Base-by-base conservation (phyloP, 2,797 vertebrate species). In the Falco cherrug region DNA sequence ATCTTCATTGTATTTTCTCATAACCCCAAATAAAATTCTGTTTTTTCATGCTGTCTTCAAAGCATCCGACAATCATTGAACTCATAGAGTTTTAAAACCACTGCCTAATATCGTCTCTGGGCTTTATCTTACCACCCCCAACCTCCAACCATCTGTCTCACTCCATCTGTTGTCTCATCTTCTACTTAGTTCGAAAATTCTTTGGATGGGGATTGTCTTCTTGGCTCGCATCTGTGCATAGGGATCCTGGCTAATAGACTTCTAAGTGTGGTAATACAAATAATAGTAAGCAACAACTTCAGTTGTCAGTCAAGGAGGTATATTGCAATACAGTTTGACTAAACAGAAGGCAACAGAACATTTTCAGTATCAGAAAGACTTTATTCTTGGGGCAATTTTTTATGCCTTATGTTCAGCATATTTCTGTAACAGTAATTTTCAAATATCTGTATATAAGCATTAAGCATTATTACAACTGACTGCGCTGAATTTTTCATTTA, bases 151-250 rank as follows among this genome's bases (percentile, higher is more conserved):
- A 95, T 96, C 95, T 96, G 94, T 93, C 61, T 93, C 61, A 57
- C 29, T 91, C 90, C 95, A 96, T 96, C 95, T 97, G 95, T 87
- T 96, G 82, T 86, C 87, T 87, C 20, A 0, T 88, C 65, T 93
- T 96, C 41, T 81, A 71, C 73, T 93, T 75, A 93, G 76, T 93
- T 96, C 69, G 61, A 93, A 86, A 86, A 84, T 86, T 90, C 83
- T 95, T 95, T 94, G 65, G 65, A 93, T 95, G 16, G 9, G 9
- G 26, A 85, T 87, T 75, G 57, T 88, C 69, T 86, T 95, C 65
- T 84, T 93, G 73, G 37, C 59, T 96, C 5, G 4, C 9, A 41
- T 80, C 86, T 84, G 37, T 65, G 29, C 50, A 61, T n/a, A 86
- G 21, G 53, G 61, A 45, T 90, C 37, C 53, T 89, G 71, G 53